Evolutionary conservation across 2,888 invertebrate species (phyloP), one percentile per base, ranked within the genome.

Genomic region (Thera britannica): DNA sequence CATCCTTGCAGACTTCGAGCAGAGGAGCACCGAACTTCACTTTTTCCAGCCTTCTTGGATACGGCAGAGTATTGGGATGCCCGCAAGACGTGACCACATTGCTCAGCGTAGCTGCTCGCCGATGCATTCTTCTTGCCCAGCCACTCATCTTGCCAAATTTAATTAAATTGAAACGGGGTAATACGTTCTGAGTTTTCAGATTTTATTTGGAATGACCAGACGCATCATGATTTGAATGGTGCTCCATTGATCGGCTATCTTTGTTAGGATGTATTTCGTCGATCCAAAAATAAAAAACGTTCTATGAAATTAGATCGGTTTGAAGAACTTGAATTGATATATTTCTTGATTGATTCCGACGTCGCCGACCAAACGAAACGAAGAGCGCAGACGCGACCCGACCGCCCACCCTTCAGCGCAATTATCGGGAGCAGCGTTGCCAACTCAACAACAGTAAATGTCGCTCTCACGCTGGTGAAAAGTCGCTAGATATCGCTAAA

Each of bases 11-110:
- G 74, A 98, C 98, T 95, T 98, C 98, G 80, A 97, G 97, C 73
- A 99, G 94, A 58, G 98, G 96, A 73, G 96, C 97, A 76, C 98
- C 98, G 92, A 99, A 99, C 92, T 98, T 98, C 62, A 99, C 98
- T 95, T 98, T 98, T 93, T 98, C 98, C 75, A 98, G 93, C 83
- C 97, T 95, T 79, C 97, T 94, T 8, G 97, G 97, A 87, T 97
- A 97, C 34, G 97, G 96, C 75, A 96, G 95, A 41, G 95, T 91
- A 74, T 96, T 96, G 38, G 97, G 97, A 92, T 98, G 98, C 73
- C 97, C 98, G 89, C 98, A 98, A 82, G 97, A 97, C 79, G 98
- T 97, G 82, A 98, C 98, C 84, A 97, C 98, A 92, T 97, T 97
- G 88, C 98, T 97, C 83, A 98, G 95, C 85, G 97, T 97, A 90